Percentiles rank a stretch among this genome's conserved stretches.
Conservation (phyloP, 2,113 vertebrate genomes). For the Mungos mungo region DNA sequence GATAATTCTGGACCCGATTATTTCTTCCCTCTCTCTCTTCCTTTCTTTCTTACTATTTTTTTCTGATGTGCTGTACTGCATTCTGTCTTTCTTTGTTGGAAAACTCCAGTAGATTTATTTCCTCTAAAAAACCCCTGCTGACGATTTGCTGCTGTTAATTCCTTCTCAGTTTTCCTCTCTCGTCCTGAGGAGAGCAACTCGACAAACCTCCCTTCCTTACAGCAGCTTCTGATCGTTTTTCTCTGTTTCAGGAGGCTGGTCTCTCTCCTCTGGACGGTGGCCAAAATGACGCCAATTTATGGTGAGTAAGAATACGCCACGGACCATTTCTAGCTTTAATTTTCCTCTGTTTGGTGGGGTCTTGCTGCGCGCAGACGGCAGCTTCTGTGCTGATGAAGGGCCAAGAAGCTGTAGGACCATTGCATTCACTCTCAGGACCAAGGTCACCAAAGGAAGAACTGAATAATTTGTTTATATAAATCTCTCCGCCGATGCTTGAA, state of each 20-base stretch:
- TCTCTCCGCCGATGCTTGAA: background rate
- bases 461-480: background rate
- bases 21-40: background rate
- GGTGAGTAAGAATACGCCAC: rapidly evolving
- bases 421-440: background rate
- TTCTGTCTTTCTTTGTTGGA: background rate
- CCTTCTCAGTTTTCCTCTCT: background rate
- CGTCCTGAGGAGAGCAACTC: rapidly evolving
- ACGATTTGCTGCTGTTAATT: background rate
- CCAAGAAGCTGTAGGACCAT: background rate
- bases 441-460: background rate
- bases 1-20: rapidly evolving
- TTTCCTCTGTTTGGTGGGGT: background rate
- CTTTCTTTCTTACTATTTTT: background rate
- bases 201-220: background rate
- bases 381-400: background rate
- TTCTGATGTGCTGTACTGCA: rapidly evolving
- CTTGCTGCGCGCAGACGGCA: background rate
- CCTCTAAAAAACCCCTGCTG: background rate
- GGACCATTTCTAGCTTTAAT: background rate
- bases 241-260: rapidly evolving
- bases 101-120: background rate
- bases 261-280: background rate
- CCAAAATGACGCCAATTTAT: background rate
- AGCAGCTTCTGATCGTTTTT: background rate